Percentiles rank a stretch among this genome's conserved stretches.
These are phyloP conservation scores for Sceliomorpha sp. DNA, from an alignment of 2,888 invertebrate species.

Conservation along the genomic window DNA sequence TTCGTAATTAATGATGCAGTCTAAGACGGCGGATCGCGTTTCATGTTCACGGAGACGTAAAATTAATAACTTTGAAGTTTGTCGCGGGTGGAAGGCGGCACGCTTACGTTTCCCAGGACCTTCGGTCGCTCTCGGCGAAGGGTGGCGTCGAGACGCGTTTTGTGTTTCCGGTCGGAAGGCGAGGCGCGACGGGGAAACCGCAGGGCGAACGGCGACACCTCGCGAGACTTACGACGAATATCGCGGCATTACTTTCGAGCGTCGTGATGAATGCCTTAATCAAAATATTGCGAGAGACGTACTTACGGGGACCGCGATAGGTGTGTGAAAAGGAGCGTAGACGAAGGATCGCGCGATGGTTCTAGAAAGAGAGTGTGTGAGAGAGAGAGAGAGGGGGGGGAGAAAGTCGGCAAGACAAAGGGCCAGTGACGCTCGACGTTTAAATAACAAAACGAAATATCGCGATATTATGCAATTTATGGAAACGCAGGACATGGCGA, in stretches of 20 bases:
- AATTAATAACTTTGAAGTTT: slow-evolving; percentile 48
- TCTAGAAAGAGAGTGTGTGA: no score
- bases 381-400: neutral
- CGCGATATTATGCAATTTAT: slow-evolving; percentile 29
- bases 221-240: slow-evolving; percentile 6
- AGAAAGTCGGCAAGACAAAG: neutral
- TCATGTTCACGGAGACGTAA: slow-evolving; percentile 24
- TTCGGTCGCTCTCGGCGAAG: slow-evolving; percentile 23
- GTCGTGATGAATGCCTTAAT: slow-evolving; percentile 29
- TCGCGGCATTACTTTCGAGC: slow-evolving; percentile 1
- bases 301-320: no score
- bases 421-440: slow-evolving; percentile 6
- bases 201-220: neutral
- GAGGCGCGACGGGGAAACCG: neutral
- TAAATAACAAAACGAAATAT: slow-evolving; percentile 31
- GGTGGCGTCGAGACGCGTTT: slow-evolving; percentile 32
- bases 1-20: slow-evolving; percentile 30
- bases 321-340: slow-evolving; percentile 2
- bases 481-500: slow-evolving; percentile 33
- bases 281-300: slow-evolving; percentile 7
- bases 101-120: slow-evolving; percentile 17
- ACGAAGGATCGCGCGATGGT: no score
- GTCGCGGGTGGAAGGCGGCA: slow-evolving; percentile 15
- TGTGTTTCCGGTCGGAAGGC: slow-evolving; percentile 11
- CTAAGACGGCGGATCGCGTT: slow-evolving; percentile 15